These are phyloP conservation scores for Zaprionus capensis DNA, from an alignment of 1,140 invertebrate genomes.

Conservation along the genomic window DNA sequence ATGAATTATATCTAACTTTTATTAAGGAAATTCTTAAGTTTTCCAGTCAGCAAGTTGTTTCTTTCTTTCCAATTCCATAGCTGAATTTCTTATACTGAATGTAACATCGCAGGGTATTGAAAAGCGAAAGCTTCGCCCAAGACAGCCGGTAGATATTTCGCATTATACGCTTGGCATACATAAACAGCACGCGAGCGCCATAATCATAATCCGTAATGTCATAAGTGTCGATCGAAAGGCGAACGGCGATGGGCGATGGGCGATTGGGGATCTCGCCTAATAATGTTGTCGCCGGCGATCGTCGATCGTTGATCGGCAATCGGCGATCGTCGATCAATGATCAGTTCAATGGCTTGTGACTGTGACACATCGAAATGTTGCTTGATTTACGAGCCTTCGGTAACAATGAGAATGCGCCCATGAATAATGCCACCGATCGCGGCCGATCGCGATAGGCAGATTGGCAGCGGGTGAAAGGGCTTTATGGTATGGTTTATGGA, in stretches of 20 bases:
- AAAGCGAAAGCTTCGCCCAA: constrained; percentile 38
- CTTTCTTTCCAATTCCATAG: not conserved
- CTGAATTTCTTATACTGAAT: not conserved
- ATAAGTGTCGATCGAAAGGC: constrained; percentile 52
- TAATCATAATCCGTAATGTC: constrained; percentile 81
- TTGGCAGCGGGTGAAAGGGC: constrained; percentile 3
- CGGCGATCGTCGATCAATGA: constrained; percentile 56
- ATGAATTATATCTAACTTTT: too few species aligned
- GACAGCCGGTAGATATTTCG: constrained; percentile 47
- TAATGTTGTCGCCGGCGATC: constrained; percentile 39
- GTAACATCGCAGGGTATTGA: constrained; percentile 22
- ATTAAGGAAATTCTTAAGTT: too few species aligned
- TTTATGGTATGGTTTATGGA: constrained; percentile 20
- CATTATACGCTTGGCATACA: constrained; percentile 72
- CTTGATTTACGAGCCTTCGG: constrained; percentile 50
- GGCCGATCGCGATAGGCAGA: constrained; percentile 5
- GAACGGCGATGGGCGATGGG: constrained; percentile 47
- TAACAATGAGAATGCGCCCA: constrained; percentile 57
- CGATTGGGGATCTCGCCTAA: constrained; percentile 49
- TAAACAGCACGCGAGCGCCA: constrained; percentile 81
- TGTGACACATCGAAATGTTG: constrained; percentile 59
- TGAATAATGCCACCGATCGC: constrained; percentile 64
- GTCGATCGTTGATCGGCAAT: constrained; percentile 48
- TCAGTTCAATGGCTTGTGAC: constrained; percentile 77
- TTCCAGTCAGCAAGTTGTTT: too few species aligned